Conservation (phyloP, 2,888 invertebrate species). For the Eristalis arbustorum region DNA sequence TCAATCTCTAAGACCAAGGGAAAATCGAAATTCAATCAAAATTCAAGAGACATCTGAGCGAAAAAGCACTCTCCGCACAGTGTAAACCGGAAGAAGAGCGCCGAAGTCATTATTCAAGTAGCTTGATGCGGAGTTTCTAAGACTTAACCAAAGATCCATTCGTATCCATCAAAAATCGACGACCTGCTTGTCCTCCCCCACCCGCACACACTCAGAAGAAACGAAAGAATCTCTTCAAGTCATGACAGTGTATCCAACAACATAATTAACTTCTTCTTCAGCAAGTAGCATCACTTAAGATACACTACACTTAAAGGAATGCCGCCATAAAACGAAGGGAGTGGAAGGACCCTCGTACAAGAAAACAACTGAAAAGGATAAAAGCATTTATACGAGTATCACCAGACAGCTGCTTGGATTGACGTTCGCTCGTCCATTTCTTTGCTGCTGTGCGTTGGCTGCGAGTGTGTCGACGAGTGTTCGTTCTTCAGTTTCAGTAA, state of each 20-base stretch:
- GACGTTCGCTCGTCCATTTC: slow-evolving; percentile 15
- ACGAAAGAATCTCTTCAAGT: background rate
- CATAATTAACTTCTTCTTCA: slow-evolving; percentile 37
- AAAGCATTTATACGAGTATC: slow-evolving; percentile 57
- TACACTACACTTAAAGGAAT: slow-evolving; percentile 29
- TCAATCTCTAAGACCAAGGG: background rate
- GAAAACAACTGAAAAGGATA: slow-evolving; percentile 46
- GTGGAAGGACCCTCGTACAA: background rate
- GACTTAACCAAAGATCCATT: slow-evolving; percentile 17
- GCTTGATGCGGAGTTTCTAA: background rate
- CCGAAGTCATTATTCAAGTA: background rate
- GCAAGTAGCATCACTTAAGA: slow-evolving; percentile 28
- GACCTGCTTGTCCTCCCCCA: background rate
- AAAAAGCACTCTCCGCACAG: background rate
- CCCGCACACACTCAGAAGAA: background rate
- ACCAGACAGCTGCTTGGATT: slow-evolving; percentile 61
- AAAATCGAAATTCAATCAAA: background rate
- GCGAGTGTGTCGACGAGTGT: background rate
- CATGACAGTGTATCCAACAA: slow-evolving; percentile 25
- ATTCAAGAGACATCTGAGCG: background rate
- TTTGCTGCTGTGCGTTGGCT: background rate
- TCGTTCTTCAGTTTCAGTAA: background rate
- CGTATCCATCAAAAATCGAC: slow-evolving; percentile 39
- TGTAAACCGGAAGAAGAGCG: background rate
- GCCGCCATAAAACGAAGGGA: slow-evolving; percentile 20